Evolutionary conservation across 2,797 vertebrate genomes (phyloP).

Genomic region (Sebastes vulpes): DNA sequence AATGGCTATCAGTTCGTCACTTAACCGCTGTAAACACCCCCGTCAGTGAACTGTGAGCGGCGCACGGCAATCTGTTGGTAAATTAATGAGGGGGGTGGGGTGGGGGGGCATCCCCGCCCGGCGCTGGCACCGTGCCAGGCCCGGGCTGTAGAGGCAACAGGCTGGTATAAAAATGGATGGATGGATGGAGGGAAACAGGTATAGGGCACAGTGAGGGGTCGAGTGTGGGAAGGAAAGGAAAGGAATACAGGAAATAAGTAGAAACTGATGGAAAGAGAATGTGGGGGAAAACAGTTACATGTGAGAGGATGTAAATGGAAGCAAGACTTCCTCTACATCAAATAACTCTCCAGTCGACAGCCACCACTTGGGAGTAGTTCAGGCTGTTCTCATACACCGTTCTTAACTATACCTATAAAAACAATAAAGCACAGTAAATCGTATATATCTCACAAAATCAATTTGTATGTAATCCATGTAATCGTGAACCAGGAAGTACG

Average conservation of each 20-base stretch:
- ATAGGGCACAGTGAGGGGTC: not conserved
- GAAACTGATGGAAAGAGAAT: not conserved
- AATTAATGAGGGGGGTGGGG: slow-evolving; percentile 83
- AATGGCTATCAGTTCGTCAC: slow-evolving; percentile 81
- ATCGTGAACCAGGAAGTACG: not conserved
- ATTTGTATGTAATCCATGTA: not conserved
- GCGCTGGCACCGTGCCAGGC: slow-evolving; percentile 87
- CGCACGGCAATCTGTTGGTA: slow-evolving; percentile 80
- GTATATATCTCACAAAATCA: no score
- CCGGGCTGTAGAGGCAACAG: slow-evolving; percentile 67
- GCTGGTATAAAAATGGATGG: slow-evolving; percentile 60
- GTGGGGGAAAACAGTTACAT: not conserved
- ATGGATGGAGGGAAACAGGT: not conserved
- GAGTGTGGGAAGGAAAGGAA: not conserved
- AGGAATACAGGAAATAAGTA: not conserved
- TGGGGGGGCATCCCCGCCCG: slow-evolving; percentile 21
- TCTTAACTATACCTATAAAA: not conserved
- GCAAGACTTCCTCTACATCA: not conserved
- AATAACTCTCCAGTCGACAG: slow-evolving; percentile 1
- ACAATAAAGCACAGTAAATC: no score
- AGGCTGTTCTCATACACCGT: not conserved
- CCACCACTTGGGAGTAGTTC: not conserved
- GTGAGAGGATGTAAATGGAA: slow-evolving; percentile 51
- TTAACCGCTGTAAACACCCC: slow-evolving; percentile 82
- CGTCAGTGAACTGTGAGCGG: slow-evolving; percentile 78